These are phyloP conservation scores for Stercorarius parasiticus DNA, from an alignment of 2,113 vertebrate species.

Conservation along the genomic window DNA sequence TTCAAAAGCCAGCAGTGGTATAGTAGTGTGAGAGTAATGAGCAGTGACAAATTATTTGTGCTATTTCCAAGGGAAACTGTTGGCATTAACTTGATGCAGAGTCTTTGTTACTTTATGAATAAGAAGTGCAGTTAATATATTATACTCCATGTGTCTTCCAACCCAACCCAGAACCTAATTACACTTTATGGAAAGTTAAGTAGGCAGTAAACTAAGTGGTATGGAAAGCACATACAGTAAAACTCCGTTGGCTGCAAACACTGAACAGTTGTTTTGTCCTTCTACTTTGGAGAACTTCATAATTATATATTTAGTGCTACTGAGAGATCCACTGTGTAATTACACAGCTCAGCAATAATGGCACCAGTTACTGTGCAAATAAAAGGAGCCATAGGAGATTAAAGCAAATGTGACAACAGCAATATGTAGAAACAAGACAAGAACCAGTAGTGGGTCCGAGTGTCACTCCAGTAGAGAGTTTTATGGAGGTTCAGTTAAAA, in stretches of 20 bases:
- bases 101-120: conserved; percentile 64
- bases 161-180: conserved; percentile 58
- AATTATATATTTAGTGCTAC: conserved; percentile 71
- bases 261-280: conserved; percentile 50
- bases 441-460: neutral
- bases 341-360: conserved; percentile 66
- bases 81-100: conserved; percentile 52
- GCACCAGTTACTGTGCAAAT: conserved; percentile 56
- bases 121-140: conserved; percentile 65
- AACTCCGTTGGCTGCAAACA: conserved; percentile 47
- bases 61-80: conserved; percentile 56
- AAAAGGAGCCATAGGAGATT: conserved; percentile 42
- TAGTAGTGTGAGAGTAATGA: conserved; percentile 29
- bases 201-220: conserved; percentile 53
- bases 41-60: conserved; percentile 70
- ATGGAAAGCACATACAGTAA: neutral
- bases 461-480: neutral
- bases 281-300: conserved; percentile 65
- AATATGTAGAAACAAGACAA: conserved; percentile 2
- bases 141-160: conserved; percentile 62
- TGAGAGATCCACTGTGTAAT: conserved; percentile 65
- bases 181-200: conserved; percentile 65
- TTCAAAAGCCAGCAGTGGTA: conserved; percentile 46
- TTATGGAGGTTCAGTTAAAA: neutral
- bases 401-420: conserved; percentile 45